Conservation (phyloP, 2,888 invertebrate species). For the Eretmocerus hayati region DNA sequence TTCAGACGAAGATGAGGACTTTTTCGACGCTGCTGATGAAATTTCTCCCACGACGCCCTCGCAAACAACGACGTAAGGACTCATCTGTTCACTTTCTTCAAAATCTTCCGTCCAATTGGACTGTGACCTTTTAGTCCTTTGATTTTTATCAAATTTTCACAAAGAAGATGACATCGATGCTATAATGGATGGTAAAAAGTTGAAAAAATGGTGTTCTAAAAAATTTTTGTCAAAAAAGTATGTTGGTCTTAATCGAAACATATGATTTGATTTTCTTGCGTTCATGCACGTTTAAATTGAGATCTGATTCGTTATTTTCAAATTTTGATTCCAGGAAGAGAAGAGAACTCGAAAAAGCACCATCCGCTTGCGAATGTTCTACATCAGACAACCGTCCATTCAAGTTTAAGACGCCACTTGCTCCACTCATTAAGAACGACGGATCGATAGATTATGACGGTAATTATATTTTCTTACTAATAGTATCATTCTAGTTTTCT, state of each 20-base stretch:
- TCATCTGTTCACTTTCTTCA: neutral
- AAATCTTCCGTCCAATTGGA: neutral
- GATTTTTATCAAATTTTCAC: neutral
- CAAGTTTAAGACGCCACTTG: slow-evolving; percentile 35
- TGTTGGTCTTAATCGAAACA: neutral
- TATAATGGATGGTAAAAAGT: neutral
- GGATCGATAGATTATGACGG: slow-evolving; percentile 77
- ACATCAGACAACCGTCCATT: slow-evolving; percentile 26
- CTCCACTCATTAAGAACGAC: slow-evolving; percentile 57
- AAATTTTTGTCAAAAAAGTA: neutral
- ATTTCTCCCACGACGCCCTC: slow-evolving; percentile 36
- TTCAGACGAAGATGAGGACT: slow-evolving; percentile 92
- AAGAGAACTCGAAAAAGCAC: slow-evolving; percentile 32
- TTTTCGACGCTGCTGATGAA: slow-evolving; percentile 84
- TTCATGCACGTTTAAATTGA: neutral
- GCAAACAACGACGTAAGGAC: slow-evolving; percentile 18
- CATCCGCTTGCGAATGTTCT: slow-evolving; percentile 24
- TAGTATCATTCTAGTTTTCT: too few relatives aligned
- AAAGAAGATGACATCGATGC: neutral
- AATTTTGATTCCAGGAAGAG: slow-evolving; percentile 37
- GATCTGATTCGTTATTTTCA: neutral
- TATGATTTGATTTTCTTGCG: too few relatives aligned
- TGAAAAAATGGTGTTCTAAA: neutral
- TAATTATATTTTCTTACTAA: too few relatives aligned
- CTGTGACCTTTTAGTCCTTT: neutral